Conservation (phyloP, 30 jellyfish, hydroid and myxozoan genomes). For the Aurelia sp. region DNA sequence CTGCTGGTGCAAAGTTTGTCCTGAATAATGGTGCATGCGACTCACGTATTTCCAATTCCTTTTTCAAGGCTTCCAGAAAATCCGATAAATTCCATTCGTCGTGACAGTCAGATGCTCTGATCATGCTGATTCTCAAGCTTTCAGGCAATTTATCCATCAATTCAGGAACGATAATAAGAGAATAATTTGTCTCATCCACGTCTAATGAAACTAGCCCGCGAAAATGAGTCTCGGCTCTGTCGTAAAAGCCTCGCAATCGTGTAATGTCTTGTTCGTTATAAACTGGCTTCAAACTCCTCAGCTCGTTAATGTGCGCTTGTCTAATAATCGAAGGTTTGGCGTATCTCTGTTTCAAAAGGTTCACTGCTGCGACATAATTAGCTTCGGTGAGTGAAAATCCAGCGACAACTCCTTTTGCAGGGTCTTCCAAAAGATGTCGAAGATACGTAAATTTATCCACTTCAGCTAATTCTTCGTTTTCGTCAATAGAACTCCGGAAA, state of each 20-base stretch:
- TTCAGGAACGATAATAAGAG: conserved; percentile 11
- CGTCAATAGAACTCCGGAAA: conserved; percentile 50
- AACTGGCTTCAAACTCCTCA: conserved; percentile 19
- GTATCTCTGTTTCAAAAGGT: conserved; percentile 17
- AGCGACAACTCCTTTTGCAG: conserved; percentile 31
- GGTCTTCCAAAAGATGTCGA: conserved; percentile 22
- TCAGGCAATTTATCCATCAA: conserved; percentile 42
- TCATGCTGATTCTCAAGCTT: conserved; percentile 6
- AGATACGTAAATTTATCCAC: conserved; percentile 38
- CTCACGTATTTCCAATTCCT: background rate
- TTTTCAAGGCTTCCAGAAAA: background rate
- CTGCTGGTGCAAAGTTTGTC: too few relatives aligned
- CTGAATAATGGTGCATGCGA: background rate
- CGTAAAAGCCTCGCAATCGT: conserved; percentile 25
- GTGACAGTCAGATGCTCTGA: conserved; percentile 1
- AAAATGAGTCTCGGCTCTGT: conserved; percentile 42
- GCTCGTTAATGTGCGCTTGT: conserved; percentile 39
- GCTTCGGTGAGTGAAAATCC: conserved; percentile 48
- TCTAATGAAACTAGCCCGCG: conserved; percentile 28
- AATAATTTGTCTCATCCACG: conserved; percentile 9
- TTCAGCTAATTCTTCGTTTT: conserved; percentile 3
- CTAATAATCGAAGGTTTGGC: conserved; percentile 50
- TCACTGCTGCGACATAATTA: conserved; percentile 35
- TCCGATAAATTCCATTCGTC: background rate
- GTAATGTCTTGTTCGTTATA: conserved; percentile 19